Evolutionary conservation across 1,140 invertebrate genomes (phyloP), one percentile per base, ranked within the genome.

Genomic region (Stegodyphus mimosarum): DNA sequence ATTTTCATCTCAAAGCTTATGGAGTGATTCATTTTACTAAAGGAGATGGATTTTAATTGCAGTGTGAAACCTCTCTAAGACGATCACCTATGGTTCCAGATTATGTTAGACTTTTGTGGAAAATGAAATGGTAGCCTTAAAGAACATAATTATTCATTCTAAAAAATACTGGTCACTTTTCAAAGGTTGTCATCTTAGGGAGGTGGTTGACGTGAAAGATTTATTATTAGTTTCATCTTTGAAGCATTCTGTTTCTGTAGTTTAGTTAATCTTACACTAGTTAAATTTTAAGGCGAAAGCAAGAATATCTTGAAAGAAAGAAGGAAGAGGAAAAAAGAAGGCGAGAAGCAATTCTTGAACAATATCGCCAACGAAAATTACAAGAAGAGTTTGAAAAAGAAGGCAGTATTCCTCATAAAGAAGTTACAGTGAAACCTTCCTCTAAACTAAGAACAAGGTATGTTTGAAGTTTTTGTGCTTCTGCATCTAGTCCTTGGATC

Each of bases 361-460:
- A 97, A 90, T 96, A 99, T 91, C 96, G 97, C 91, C 93, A 98
- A 87, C 97, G 98, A 89, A 99, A 99, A 91, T 95, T 95, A 67
- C 52, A 63, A n/a, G 96, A 97, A 90, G 96, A 97, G 92, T 95
- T 95, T 69, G 78, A 88, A 74, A 55, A 87, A 85, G 49, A 88
- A 86, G 13, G 77, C 11, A 64, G 13, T 76, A 11, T 52, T 18
- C 71, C 66, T 50, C 67, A 74, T 13, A 85, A 71, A 85, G 74
- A 85, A 55, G 66, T 48, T 5, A n/a, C 71, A 55, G 83, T 74
- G 18, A 85, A 50, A 33, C 77, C 60, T 69, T 7, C 66, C 15
- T 13, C 76, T 18, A 87, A 76, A 50, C 49, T 64, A 52, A 87
- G 78, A 77, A 50, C 86, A 66, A 81, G 86, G 86, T 72, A 86